Percentiles rank a stretch among this genome's conserved stretches.
These are phyloP conservation scores for Drosophila tani DNA, from an alignment of 1,140 invertebrate species.

Conservation along the genomic window DNA sequence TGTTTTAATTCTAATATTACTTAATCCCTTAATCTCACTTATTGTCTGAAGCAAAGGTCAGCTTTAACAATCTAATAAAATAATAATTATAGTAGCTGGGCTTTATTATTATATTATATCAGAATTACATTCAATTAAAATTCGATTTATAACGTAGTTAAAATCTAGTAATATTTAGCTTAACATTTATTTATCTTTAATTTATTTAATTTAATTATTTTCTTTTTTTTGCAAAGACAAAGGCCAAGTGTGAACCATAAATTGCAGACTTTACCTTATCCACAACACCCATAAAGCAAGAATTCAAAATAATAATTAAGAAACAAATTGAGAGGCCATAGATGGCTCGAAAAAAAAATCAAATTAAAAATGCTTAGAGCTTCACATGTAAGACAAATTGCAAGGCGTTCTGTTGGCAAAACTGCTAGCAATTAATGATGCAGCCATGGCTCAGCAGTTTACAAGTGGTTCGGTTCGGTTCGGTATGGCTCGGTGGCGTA, in stretches of 20 bases:
- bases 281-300: neutral
- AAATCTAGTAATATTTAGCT: too few species aligned
- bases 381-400: conserved; percentile 58
- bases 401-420: conserved; percentile 13
- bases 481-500: conserved; percentile 56
- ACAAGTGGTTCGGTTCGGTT: conserved; percentile 42
- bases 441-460: conserved; percentile 74
- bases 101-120: too few species aligned
- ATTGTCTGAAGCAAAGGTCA: neutral
- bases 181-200: neutral
- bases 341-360: neutral
- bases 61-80: too few species aligned
- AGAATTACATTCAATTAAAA: too few species aligned
- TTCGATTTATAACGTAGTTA: too few species aligned
- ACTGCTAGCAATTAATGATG: conserved; percentile 68
- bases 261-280: neutral
- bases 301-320: conserved; percentile 30
- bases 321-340: conserved; percentile 2
- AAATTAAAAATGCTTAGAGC: conserved; percentile 31
- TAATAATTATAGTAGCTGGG: too few species aligned
- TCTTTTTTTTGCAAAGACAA: neutral
- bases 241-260: conserved; percentile 2
- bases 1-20: too few species aligned
- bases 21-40: too few species aligned
- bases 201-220: neutral